Evolutionary conservation across 2,888 invertebrate species (phyloP).

Genomic region (Protonemura montana): DNA sequence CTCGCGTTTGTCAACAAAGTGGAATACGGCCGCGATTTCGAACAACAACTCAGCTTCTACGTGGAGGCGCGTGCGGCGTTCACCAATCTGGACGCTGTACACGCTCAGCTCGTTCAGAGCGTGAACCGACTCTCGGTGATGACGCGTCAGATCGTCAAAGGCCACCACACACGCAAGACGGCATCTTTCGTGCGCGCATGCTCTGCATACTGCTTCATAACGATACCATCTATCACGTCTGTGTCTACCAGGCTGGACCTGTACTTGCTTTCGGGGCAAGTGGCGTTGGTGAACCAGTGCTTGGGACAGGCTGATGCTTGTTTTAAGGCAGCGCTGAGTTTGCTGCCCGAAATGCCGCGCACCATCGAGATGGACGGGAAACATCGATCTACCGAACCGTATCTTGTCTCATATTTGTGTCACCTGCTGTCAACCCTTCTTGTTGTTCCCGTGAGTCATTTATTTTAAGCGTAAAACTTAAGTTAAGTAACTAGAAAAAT

Average conservation of each 20-base stretch:
- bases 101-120: slow-evolving; percentile 85
- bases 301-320: slow-evolving; percentile 95
- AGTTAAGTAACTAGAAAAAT: no score
- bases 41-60: slow-evolving; percentile 91
- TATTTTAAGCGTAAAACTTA: no score
- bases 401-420: slow-evolving; percentile 73
- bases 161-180: slow-evolving; percentile 80
- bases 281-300: slow-evolving; percentile 88
- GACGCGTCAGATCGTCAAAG: slow-evolving; percentile 72
- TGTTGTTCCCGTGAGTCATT: slow-evolving; percentile 80
- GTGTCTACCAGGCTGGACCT: slow-evolving; percentile 81
- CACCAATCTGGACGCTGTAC: slow-evolving; percentile 87
- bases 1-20: slow-evolving; percentile 82
- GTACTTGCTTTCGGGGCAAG: slow-evolving; percentile 87
- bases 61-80: slow-evolving; percentile 91
- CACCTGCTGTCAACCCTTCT: slow-evolving; percentile 84
- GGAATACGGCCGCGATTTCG: slow-evolving; percentile 84
- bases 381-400: slow-evolving; percentile 74
- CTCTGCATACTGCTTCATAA: slow-evolving; percentile 94
- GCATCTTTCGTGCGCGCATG: slow-evolving; percentile 91
- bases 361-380: slow-evolving; percentile 77
- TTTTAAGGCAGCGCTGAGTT: slow-evolving; percentile 84
- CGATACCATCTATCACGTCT: slow-evolving; percentile 91
- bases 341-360: slow-evolving; percentile 80
- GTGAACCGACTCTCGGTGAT: slow-evolving; percentile 82